Percentiles rank a stretch among this genome's conserved stretches.
Conservation (phyloP, 2,797 vertebrate species). For the Sternarchorhynchus goeldii region DNA sequence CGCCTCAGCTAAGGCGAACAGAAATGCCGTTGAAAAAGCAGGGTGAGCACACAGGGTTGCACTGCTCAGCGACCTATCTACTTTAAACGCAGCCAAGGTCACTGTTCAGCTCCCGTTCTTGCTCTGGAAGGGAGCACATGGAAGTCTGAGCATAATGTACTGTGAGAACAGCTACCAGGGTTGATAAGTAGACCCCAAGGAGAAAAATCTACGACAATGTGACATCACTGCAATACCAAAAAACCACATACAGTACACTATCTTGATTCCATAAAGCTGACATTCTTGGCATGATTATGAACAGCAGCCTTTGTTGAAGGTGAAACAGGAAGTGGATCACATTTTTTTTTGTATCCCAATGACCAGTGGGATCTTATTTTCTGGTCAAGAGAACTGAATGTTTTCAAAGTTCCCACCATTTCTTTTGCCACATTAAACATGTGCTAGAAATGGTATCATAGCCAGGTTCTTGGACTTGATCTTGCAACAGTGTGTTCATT, state of each 20-base stretch:
- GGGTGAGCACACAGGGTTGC: constrained; percentile 13
- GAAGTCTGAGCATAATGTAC: constrained; percentile 39
- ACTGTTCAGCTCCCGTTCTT: neutral
- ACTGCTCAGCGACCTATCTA: constrained; percentile 7
- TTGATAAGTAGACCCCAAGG: constrained; percentile 47
- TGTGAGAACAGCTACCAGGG: constrained; percentile 25
- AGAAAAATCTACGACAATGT: constrained; percentile 37
- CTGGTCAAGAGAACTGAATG: constrained; percentile 29
- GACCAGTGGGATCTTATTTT: constrained; percentile 23
- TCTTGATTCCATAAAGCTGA: constrained; percentile 25
- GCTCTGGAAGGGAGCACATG: constrained; percentile 38
- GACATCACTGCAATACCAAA: constrained; percentile 33
- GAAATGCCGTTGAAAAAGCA: constrained; percentile 2
- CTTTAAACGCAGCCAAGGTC: constrained; percentile 32
- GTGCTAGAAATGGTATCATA: constrained; percentile 1
- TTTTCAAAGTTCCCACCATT: constrained; percentile 37
- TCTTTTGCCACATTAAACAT: constrained; percentile 24
- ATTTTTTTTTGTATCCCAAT: neutral
- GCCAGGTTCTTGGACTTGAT: constrained; percentile 10
- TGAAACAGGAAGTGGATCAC: constrained; percentile 10
- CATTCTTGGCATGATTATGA: constrained; percentile 9
- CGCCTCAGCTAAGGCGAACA: neutral
- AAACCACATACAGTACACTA: neutral
- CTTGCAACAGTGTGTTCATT: neutral
- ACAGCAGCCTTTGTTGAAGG: neutral